Conservation (phyloP, 2,888 invertebrate genomes). For the Oxyteleia sp. region DNA sequence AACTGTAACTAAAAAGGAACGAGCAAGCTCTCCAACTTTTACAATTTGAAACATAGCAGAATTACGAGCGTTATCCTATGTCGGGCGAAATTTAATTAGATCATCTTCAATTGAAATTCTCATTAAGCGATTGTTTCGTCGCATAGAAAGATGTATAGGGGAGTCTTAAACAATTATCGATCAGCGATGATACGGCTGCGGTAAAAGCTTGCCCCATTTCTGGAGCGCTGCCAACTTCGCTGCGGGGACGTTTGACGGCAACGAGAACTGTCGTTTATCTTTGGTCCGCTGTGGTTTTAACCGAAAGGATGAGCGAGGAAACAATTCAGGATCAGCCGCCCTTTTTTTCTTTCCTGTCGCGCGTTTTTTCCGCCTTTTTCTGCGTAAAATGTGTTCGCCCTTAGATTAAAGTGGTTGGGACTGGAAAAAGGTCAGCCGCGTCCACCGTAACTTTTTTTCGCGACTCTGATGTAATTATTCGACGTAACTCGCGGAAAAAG, state of each 20-base stretch:
- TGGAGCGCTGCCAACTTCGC: conserved; percentile 78
- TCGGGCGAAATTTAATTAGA: neutral
- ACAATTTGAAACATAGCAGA: too few relatives aligned
- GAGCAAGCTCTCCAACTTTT: too few relatives aligned
- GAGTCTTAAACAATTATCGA: conserved; percentile 49
- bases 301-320: conserved; percentile 26
- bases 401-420: too few relatives aligned
- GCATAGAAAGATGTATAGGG: conserved; percentile 18
- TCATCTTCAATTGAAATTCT: conserved; percentile 8
- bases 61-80: too few relatives aligned
- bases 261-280: conserved; percentile 82
- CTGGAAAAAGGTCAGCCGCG: too few relatives aligned
- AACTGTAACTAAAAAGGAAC: too few relatives aligned
- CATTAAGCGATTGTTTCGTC: conserved; percentile 1
- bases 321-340: conserved; percentile 3
- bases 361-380: too few relatives aligned
- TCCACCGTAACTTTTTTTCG: too few relatives aligned
- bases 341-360: too few relatives aligned
- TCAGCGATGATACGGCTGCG: conserved; percentile 35
- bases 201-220: conserved; percentile 65
- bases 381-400: too few relatives aligned
- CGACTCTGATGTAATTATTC: too few relatives aligned
- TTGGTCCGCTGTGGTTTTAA: conserved; percentile 55
- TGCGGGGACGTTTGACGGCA: conserved; percentile 79
- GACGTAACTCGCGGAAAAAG: too few relatives aligned